Percentiles rank a stretch among this genome's conserved stretches.
Evolutionary conservation across 2,888 invertebrate genomes (phyloP).

Genomic region (Hermodice carunculata): DNA sequence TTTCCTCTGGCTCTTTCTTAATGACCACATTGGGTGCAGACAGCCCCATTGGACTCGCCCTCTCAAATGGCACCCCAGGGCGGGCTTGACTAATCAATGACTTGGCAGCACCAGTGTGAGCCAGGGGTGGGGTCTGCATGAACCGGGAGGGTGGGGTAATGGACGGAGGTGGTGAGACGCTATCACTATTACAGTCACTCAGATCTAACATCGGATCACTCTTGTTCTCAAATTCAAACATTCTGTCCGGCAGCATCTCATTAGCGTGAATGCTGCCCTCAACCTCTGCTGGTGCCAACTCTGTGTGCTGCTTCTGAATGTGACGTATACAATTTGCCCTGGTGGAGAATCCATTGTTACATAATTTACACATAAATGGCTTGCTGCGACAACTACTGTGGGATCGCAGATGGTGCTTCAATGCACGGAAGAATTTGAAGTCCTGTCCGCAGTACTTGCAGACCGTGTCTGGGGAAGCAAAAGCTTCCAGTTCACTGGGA

Average conservation of each 20-base stretch:
- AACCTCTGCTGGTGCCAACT: conserved; percentile 35
- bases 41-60: too few species aligned
- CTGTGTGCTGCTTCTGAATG: conserved; percentile 67
- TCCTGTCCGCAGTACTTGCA: conserved; percentile 71
- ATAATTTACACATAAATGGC: conserved; percentile 67
- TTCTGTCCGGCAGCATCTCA: conserved; percentile 27
- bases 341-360: conserved; percentile 68
- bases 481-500: conserved; percentile 41
- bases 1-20: conserved; percentile 42
- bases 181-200: too few species aligned
- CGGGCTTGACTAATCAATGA: too few species aligned
- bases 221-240: too few species aligned
- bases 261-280: conserved; percentile 54
- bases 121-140: too few species aligned
- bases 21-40: conserved; percentile 27
- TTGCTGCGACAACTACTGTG: conserved; percentile 66
- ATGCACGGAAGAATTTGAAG: conserved; percentile 68
- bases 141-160: too few species aligned
- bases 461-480: conserved; percentile 65
- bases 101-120: too few species aligned
- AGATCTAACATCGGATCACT: background rate
- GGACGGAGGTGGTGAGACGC: background rate
- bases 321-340: conserved; percentile 69
- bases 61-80: too few species aligned
- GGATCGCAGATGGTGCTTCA: conserved; percentile 69